These are phyloP conservation scores for Drosophila sproati DNA, from an alignment of 1,140 invertebrate species.

Conservation along the genomic window DNA sequence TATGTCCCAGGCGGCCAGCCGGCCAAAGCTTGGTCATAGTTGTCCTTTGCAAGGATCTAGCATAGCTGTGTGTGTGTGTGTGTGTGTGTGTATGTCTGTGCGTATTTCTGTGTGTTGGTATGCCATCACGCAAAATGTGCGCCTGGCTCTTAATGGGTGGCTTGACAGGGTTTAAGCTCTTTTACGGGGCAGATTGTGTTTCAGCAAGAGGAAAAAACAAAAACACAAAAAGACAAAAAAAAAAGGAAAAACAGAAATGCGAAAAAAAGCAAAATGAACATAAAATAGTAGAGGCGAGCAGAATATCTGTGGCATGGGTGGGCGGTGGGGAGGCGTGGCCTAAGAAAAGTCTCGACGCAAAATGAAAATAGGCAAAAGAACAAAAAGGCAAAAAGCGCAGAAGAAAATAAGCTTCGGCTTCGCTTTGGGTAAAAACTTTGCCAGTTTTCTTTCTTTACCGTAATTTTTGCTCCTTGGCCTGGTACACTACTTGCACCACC, in stretches of 20 bases:
- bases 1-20: slow-evolving; percentile 56
- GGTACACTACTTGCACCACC: slow-evolving; percentile 34
- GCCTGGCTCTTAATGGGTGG: slow-evolving; percentile 80
- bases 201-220: slow-evolving; percentile 44
- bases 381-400: slow-evolving; percentile 62
- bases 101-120: slow-evolving; percentile 54
- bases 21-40: slow-evolving; percentile 73
- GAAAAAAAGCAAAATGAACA: slow-evolving; percentile 9
- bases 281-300: slow-evolving; percentile 17
- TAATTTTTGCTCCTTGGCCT: slow-evolving; percentile 55
- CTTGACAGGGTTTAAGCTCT: slow-evolving; percentile 83
- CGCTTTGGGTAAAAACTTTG: slow-evolving; percentile 70
- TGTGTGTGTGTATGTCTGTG: slow-evolving; percentile 58
- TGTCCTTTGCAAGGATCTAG: slow-evolving; percentile 63
- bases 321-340: slow-evolving; percentile 11
- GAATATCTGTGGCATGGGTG: not conserved
- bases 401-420: slow-evolving; percentile 81
- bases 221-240: slow-evolving; percentile 16
- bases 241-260: slow-evolving; percentile 5
- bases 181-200: slow-evolving; percentile 82
- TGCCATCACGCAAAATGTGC: slow-evolving; percentile 80
- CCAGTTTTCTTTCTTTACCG: slow-evolving; percentile 70
- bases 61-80: slow-evolving; percentile 3
- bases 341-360: slow-evolving; percentile 33
- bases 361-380: slow-evolving; percentile 48